Evolutionary conservation across 2,113 vertebrate genomes (phyloP).

Genomic region (Odontesthes bonariensis): DNA sequence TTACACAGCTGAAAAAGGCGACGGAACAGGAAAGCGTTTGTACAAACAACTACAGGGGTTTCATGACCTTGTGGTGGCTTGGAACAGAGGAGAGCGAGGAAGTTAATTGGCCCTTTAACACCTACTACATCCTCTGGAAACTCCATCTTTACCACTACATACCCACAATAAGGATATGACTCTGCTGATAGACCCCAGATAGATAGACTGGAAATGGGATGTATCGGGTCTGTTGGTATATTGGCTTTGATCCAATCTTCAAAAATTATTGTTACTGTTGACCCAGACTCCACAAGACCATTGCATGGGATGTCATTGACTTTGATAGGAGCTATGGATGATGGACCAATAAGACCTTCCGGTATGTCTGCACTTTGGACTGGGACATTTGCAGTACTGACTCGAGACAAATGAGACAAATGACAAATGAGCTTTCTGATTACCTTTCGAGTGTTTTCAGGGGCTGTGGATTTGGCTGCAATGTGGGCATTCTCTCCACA

Average conservation of each 20-base stretch:
- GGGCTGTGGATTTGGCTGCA: neutral
- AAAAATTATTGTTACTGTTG: neutral
- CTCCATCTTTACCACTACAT: conserved; percentile 2
- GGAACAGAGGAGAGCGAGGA: neutral
- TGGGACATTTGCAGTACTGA: neutral
- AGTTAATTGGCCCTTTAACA: neutral
- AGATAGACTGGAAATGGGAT: conserved; percentile 4
- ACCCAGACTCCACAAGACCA: neutral
- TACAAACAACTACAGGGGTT: neutral
- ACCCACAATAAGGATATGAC: neutral
- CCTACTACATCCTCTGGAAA: neutral
- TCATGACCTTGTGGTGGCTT: neutral
- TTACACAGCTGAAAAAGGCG: neutral
- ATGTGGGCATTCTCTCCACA: conserved; percentile 13
- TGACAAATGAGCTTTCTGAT: neutral
- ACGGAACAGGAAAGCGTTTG: neutral
- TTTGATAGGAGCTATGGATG: neutral
- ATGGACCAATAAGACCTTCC: conserved; percentile 16
- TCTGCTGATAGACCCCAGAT: conserved; percentile 1
- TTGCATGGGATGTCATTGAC: neutral
- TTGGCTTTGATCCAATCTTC: neutral
- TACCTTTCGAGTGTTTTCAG: neutral
- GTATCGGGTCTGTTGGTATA: neutral
- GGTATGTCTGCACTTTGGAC: neutral
- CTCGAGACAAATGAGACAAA: neutral